Percentiles rank a stretch among this genome's conserved stretches.
phyloP scores from a whole-genome alignment of 2,888 invertebrate species.

The Aphidius colemani region DNA sequence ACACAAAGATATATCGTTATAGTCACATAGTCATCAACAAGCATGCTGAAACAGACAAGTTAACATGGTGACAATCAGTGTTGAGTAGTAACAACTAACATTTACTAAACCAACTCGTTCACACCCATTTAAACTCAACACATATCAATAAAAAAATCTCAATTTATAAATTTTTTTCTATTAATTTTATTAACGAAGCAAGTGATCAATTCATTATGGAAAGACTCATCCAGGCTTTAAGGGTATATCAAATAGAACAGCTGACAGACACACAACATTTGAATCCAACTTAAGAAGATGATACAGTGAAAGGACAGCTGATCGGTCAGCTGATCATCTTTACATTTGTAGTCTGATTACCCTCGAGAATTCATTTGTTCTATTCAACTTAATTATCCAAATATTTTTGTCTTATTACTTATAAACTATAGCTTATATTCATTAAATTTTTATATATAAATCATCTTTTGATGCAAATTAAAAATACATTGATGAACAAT shows the following conservation, averaged over 20 bases:
- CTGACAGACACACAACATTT: constrained; percentile 25
- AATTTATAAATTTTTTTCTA: neutral
- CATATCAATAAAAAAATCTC: neutral
- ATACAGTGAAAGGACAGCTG: constrained; percentile 30
- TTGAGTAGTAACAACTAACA: constrained; percentile 8
- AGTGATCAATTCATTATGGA: neutral
- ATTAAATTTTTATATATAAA: neutral
- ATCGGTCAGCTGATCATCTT: constrained; percentile 33
- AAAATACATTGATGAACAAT: neutral
- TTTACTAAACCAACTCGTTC: constrained; percentile 14
- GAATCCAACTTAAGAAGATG: constrained; percentile 3
- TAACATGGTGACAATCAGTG: neutral
- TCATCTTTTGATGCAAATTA: neutral
- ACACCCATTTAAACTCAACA: neutral
- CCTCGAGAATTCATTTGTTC: constrained; percentile 37
- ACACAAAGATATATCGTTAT: too few species aligned
- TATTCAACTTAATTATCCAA: constrained; percentile 14
- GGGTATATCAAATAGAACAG: constrained; percentile 30
- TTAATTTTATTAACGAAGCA: too few species aligned
- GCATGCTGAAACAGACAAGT: constrained; percentile 21
- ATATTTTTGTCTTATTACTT: neutral
- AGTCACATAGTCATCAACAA: constrained; percentile 16
- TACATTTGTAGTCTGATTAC: constrained; percentile 33
- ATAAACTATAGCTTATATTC: neutral
- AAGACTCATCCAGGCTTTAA: constrained; percentile 5